These are phyloP conservation scores for Erethizon dorsatum DNA, from an alignment of 2,797 vertebrate species.

Conservation along the genomic window DNA sequence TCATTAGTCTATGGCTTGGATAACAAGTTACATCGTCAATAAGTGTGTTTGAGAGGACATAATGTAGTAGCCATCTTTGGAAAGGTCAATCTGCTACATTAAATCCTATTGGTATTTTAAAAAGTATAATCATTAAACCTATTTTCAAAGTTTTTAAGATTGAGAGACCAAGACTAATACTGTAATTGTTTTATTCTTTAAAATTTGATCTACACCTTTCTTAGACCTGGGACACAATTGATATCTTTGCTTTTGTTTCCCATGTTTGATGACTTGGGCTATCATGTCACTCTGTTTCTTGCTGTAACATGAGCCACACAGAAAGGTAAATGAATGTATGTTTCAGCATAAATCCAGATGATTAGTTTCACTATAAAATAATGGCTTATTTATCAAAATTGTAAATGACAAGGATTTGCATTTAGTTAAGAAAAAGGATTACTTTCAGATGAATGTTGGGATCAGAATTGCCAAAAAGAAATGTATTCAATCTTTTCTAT, in stretches of 20 bases:
- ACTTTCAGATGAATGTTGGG: not conserved
- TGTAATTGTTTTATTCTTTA: not conserved
- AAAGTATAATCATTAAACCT: not conserved
- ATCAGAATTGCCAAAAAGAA: not conserved
- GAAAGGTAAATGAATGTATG: not conserved
- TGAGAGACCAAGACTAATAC: not conserved
- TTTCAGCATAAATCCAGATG: not conserved
- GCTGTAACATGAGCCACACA: not conserved
- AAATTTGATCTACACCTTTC: not conserved
- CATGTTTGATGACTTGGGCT: not conserved
- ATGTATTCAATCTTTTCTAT: not conserved
- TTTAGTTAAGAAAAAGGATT: constrained; percentile 20
- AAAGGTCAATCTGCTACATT: not conserved
- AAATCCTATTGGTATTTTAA: not conserved
- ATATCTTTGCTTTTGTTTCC: not conserved
- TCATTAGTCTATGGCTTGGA: fast-evolving
- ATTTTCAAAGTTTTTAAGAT: not conserved
- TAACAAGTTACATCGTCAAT: not conserved
- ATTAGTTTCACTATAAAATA: not conserved
- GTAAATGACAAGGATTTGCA: not conserved
- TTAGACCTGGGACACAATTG: not conserved
- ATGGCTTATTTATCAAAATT: not conserved
- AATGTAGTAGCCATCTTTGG: not conserved
- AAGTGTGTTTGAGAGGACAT: not conserved
- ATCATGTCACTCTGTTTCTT: not conserved